phyloP scores from a whole-genome alignment of 2,113 vertebrate genomes.

The Dipodomys spectabilis region DNA sequence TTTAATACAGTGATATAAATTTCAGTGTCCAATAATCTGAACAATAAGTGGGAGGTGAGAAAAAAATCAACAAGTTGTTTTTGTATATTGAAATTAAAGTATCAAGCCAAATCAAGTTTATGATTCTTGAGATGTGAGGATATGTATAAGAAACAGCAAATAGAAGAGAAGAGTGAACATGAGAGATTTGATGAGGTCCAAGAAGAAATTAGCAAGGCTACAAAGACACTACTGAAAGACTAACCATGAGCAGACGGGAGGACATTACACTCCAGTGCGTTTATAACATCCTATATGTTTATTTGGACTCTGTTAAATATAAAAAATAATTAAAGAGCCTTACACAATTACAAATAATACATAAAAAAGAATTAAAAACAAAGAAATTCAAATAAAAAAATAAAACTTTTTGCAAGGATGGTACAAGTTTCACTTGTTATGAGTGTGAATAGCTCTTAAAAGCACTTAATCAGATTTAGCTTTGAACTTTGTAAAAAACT shows the following conservation, averaged over 20 bases:
- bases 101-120: background rate
- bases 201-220: background rate
- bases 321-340: too few relatives aligned
- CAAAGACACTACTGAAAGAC: background rate
- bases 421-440: too few relatives aligned
- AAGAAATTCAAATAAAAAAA: too few relatives aligned
- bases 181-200: background rate
- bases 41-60: background rate
- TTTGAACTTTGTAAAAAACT: too few relatives aligned
- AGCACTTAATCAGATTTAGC: too few relatives aligned
- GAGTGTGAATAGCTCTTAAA: too few relatives aligned
- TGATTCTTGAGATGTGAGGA: slow-evolving; percentile 8
- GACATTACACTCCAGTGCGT: background rate
- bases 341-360: too few relatives aligned
- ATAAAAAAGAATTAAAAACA: too few relatives aligned
- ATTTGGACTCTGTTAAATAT: too few relatives aligned
- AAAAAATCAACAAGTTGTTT: background rate
- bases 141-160: background rate
- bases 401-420: too few relatives aligned
- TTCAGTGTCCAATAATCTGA: background rate
- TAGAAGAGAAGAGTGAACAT: background rate
- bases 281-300: too few relatives aligned
- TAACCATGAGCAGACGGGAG: background rate
- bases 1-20: background rate
- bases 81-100: background rate